Base-by-base conservation (phyloP, 2,797 vertebrate species). In the Onychomys arenicola region DNA sequence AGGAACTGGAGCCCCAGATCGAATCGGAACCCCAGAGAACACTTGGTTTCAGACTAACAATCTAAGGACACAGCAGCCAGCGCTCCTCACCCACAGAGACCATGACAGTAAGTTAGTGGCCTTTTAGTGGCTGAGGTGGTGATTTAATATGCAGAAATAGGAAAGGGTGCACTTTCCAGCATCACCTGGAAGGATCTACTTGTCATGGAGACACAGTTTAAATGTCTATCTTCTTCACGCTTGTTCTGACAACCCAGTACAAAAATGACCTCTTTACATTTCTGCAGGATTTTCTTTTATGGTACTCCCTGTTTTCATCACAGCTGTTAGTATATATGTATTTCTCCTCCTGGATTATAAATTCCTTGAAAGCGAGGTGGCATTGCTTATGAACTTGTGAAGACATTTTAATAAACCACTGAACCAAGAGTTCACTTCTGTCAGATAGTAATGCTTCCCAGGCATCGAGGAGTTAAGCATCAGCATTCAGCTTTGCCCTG, bases 261-360 rank as follows among this genome's bases (percentile, higher is more conserved):
- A 32, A 88, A 94, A 90, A n/a, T 52, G n/a, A 40, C 12, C 14
- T 90, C 81, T 80, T 65, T 84, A 63, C 32, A 83, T 89, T 71
- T 40, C 40, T 46, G 49, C 3, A 57, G 46, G 43, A 67, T 16
- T 19, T 65, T 84, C 40, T 29, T 52, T 43, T 76, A 83, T 46
- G 89, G 52, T 40, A 17, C 5, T 67, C 10, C 6, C 71, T 82
- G 23, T 57, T 87, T 77, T 71, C 49, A 27, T 10, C 11, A 29
- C 5, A 65, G 40, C 25, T 34, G 29, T n/a, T 25, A 52, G 23
- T 27, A 5, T 57, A 2, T 21, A 27, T 76, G 80, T 65, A 14
- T n/a, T 63, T 89, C 32, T 94, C 16, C 49, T 75, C 5, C 55
- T 83, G 37, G 87, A 67, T 0, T 63, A 6, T 34, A 75, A 87